These are phyloP conservation scores for Penaeus vannamei DNA, from an alignment of 1,140 invertebrate genomes.

Conservation along the genomic window DNA sequence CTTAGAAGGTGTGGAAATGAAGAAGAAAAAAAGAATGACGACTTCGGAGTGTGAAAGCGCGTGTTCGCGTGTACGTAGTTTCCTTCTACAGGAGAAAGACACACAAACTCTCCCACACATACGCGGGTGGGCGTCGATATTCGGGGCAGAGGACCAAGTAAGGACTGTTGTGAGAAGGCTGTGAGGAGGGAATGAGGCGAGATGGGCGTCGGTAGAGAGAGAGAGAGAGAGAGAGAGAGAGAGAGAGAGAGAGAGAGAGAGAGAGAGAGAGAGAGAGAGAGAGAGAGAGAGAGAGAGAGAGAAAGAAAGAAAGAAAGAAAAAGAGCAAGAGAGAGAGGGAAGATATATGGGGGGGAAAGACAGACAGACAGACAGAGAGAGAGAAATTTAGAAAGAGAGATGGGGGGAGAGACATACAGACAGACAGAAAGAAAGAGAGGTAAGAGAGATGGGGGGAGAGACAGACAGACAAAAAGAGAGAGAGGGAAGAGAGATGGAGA, in stretches of 20 bases:
- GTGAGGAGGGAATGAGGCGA: background rate
- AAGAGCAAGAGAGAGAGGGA: background rate
- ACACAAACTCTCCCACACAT: background rate
- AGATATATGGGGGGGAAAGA: too few species aligned
- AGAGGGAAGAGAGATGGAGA: background rate
- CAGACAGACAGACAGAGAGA: fast-evolving
- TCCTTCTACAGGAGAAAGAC: background rate
- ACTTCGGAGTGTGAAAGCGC: background rate
- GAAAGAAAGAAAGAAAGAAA: background rate
- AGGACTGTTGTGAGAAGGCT: background rate
- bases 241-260: conserved; percentile 3
- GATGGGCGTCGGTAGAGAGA: background rate
- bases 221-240: background rate
- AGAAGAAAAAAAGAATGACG: too few species aligned
- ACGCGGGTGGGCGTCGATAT: background rate
- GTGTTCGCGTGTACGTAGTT: background rate
- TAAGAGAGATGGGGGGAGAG: background rate
- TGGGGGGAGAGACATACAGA: background rate
- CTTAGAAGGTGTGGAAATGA: too few species aligned
- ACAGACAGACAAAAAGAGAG: background rate
- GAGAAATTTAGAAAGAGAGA: too few species aligned
- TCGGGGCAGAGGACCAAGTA: background rate
- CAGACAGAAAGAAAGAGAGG: background rate
- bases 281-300: background rate
- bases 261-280: background rate